phyloP scores from a whole-genome alignment of 2,113 vertebrate genomes.

The Protobothrops mucrosquamatus region DNA sequence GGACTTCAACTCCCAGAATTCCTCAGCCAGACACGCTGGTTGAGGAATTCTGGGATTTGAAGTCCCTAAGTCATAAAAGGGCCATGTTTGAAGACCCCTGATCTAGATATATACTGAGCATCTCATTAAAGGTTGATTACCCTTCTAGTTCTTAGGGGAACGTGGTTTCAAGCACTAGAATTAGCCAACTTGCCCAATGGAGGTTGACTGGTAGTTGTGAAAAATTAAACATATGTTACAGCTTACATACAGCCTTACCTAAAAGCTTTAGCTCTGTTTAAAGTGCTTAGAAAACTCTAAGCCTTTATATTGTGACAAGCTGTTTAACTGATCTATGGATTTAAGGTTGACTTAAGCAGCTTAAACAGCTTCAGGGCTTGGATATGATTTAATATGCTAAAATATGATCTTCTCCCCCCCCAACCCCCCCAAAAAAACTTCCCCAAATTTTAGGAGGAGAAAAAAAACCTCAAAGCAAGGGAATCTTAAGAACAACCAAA shows the following conservation, averaged over 20 bases:
- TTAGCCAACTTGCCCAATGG: not conserved
- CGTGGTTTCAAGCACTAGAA: not conserved
- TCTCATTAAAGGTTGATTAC: not conserved
- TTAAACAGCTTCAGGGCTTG: slow-evolving; percentile 62
- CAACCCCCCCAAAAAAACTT: not conserved
- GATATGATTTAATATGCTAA: slow-evolving; percentile 52
- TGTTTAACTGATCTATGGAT: slow-evolving; percentile 62
- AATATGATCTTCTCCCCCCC: slow-evolving; percentile 31
- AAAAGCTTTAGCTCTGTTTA: slow-evolving; percentile 60
- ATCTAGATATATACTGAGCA: not conserved
- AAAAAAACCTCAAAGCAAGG: not conserved
- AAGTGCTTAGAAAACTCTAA: slow-evolving; percentile 58
- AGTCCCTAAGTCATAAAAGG: no score
- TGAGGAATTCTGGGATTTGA: no score
- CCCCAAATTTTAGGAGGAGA: not conserved
- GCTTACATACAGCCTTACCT: slow-evolving; percentile 36
- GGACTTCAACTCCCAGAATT: no score
- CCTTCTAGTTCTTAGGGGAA: not conserved
- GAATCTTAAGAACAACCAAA: not conserved
- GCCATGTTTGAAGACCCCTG: no score
- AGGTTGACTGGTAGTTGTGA: slow-evolving; percentile 8
- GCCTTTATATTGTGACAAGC: slow-evolving; percentile 58
- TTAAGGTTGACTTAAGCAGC: slow-evolving; percentile 58
- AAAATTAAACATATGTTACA: slow-evolving; percentile 22
- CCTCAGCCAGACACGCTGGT: no score